Percentiles rank a stretch among this genome's conserved stretches.
Evolutionary conservation across 2,797 vertebrate species (phyloP).

Genomic region (Danio tinwini): DNA sequence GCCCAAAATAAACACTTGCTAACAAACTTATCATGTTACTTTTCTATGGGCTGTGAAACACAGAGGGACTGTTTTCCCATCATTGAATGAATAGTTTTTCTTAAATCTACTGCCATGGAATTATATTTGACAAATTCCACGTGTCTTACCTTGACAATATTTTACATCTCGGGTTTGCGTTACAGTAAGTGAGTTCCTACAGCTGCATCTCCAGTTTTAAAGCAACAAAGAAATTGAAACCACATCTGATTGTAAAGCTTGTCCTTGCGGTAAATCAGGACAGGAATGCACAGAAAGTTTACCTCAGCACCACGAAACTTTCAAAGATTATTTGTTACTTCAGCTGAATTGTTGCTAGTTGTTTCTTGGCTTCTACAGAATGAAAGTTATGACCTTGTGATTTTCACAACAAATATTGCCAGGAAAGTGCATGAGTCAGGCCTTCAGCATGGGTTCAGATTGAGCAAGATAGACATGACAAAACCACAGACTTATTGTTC

Average conservation of each 20-base stretch:
- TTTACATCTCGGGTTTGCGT: slow-evolving; percentile 23
- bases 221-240: slow-evolving; percentile 22
- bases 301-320: slow-evolving; percentile 1
- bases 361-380: neutral
- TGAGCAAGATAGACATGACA: neutral
- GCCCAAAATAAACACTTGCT: slow-evolving; percentile 68
- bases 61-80: slow-evolving; percentile 73
- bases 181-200: neutral
- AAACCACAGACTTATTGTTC: neutral
- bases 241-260: slow-evolving; percentile 29
- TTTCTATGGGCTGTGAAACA: slow-evolving; percentile 74
- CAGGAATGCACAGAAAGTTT: slow-evolving; percentile 9
- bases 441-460: slow-evolving; percentile 8
- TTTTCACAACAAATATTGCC: slow-evolving; percentile 31
- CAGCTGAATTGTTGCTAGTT: neutral
- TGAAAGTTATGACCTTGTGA: slow-evolving; percentile 20
- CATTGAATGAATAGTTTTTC: slow-evolving; percentile 36
- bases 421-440: slow-evolving; percentile 25
- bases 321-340: neutral
- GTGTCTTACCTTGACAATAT: slow-evolving; percentile 15
- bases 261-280: slow-evolving; percentile 10
- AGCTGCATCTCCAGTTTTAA: slow-evolving; percentile 1
- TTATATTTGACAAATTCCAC: slow-evolving; percentile 31
- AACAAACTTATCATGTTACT: slow-evolving; percentile 75
- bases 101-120: slow-evolving; percentile 10